phyloP scores from a whole-genome alignment of 2,888 invertebrate species.

The Anthrax anthrax region DNA sequence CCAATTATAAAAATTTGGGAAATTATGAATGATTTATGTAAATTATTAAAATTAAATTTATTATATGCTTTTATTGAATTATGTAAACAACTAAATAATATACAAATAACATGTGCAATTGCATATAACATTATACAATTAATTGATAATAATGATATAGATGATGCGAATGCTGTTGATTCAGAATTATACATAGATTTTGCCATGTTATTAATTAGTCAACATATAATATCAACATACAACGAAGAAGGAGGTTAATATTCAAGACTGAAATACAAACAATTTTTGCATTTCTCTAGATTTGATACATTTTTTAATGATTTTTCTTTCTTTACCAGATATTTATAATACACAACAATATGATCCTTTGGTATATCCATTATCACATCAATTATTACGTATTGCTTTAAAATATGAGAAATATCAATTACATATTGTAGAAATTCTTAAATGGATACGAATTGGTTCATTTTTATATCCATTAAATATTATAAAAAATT shows the following conservation, averaged over 20 bases:
- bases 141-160: slow-evolving; percentile 19
- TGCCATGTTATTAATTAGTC: slow-evolving; percentile 23
- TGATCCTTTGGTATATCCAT: slow-evolving; percentile 25
- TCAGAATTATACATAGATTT: slow-evolving; percentile 23
- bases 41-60: slow-evolving; percentile 20
- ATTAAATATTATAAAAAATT: slow-evolving; percentile 17
- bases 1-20: slow-evolving; percentile 20
- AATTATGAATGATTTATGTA: slow-evolving; percentile 22
- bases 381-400: slow-evolving; percentile 24
- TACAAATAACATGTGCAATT: slow-evolving; percentile 26
- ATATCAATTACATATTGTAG: slow-evolving; percentile 21
- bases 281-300: no score
- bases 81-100: slow-evolving; percentile 21
- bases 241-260: slow-evolving; percentile 10
- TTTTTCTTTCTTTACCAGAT: not conserved
- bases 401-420: slow-evolving; percentile 18
- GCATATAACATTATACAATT: slow-evolving; percentile 22
- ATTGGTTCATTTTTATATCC: slow-evolving; percentile 15
- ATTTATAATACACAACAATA: slow-evolving; percentile 6
- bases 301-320: no score
- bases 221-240: slow-evolving; percentile 22
- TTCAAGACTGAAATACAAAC: no score
- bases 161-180: no score
- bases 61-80: slow-evolving; percentile 21
- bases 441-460: slow-evolving; percentile 25